Evolutionary conservation across 1,140 invertebrate genomes (phyloP), one percentile per base, ranked within the genome.

Genomic region (Tetramorium parvispinum): DNA sequence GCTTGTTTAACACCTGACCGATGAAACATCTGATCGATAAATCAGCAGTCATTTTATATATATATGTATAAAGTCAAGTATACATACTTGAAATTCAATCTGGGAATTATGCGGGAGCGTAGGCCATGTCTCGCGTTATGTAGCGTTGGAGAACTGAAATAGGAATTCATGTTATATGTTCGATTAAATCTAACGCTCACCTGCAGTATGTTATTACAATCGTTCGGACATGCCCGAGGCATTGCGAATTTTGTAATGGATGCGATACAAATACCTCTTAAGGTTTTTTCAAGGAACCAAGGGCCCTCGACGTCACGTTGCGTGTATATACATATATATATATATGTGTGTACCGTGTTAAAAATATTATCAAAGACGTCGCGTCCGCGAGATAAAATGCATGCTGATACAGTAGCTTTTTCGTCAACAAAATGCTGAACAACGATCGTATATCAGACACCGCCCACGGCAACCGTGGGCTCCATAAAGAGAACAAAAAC

Each of bases 391-490:
- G 55, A 86, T 85, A 89, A 88, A 89, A 89, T 88, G 75, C 46
- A 61, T 81, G 82, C 75, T 88, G 59, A 76, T 77, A 82, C 85
- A 86, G 89, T 90, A 90, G 89, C 89, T 88, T 91, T 91, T 91
- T 91, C 89, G 87, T 91, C 88, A 91, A 91, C 89, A 89, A 89
- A 91, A 91, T 85, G 86, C 71, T 88, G 78, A 91, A 90, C 79
- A 89, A 85, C 88, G 81, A 89, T 88, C 91, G 85, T 91, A 90
- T 90, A 91, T 91, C 87, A 87, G 89, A 89, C 86, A 88, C 87
- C 83, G 87, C 85, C 86, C 86, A 87, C 90, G 87, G 88, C 87
- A 90, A 92, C 89, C 88, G 70, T 87, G 49, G 65, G 88, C 87
- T 86, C 70, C 76, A 77, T 89, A 91, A 91, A 91, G 87, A 91